A percentile compares a stretch with the other conserved stretches of the same genome.
phyloP scores from a whole-genome alignment of 35 echinoderm and acorn worm species.

The Chiridota heheva region DNA sequence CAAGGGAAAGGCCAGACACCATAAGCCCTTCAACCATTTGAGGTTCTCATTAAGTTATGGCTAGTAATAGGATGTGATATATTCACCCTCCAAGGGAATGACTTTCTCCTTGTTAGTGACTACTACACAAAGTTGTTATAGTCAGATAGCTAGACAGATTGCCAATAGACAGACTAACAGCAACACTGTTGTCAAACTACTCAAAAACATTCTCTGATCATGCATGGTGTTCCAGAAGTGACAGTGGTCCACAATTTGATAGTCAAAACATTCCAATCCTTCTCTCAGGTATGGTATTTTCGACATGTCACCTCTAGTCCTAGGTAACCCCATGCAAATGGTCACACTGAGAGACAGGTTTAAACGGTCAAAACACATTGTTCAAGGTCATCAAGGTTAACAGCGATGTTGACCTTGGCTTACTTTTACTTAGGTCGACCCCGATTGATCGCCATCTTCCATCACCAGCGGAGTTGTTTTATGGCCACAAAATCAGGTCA shows the following conservation, averaged over 20 bases:
- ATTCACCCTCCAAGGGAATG: constrained; percentile 42
- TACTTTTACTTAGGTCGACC: constrained; percentile 44
- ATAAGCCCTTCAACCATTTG: constrained; percentile 44
- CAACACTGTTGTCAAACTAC: constrained; percentile 26
- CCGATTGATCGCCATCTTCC: constrained; percentile 36
- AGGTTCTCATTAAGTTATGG: constrained; percentile 46
- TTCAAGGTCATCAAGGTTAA: constrained; percentile 20
- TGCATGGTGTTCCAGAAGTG: constrained; percentile 62
- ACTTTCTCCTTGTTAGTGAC: constrained; percentile 62
- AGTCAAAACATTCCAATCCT: neutral
- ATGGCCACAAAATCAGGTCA: constrained; percentile 38
- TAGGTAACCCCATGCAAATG: constrained; percentile 40
- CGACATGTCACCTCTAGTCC: constrained; percentile 32
- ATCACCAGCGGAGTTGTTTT: constrained; percentile 56
- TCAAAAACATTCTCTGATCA: constrained; percentile 64
- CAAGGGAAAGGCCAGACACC: neutral
- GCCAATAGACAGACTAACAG: constrained; percentile 22
- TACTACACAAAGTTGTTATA: constrained; percentile 62
- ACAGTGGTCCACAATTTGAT: constrained; percentile 57
- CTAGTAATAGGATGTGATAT: constrained; percentile 51
- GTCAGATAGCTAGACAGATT: constrained; percentile 44
- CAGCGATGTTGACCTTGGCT: constrained; percentile 14
- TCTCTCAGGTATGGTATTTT: constrained; percentile 14
- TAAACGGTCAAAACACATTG: constrained; percentile 41
- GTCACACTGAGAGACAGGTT: constrained; percentile 35